These are phyloP conservation scores for Hipparchia semele DNA, from an alignment of 2,888 invertebrate species.

Conservation along the genomic window DNA sequence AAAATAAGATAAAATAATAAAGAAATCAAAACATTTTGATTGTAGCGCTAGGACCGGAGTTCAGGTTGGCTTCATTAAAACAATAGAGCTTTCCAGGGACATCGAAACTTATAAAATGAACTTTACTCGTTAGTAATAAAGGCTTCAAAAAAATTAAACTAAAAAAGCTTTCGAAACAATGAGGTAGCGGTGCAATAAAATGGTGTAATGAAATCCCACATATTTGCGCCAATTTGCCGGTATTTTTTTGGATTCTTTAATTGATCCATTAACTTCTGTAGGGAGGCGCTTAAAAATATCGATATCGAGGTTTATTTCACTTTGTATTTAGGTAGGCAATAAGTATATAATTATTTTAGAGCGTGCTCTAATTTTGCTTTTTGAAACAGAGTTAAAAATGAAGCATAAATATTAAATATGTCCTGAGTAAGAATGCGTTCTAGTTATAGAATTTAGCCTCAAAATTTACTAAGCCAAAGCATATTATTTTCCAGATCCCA, in stretches of 20 bases:
- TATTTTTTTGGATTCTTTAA: constrained; percentile 1
- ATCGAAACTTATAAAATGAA: background rate
- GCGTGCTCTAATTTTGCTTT: too few relatives aligned
- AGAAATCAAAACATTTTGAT: background rate
- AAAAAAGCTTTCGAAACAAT: constrained; percentile 26
- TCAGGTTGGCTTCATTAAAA: constrained; percentile 29
- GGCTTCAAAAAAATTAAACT: background rate
- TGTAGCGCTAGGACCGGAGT: background rate
- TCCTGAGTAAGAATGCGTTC: too few relatives aligned
- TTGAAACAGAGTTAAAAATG: too few relatives aligned
- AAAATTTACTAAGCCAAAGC: too few relatives aligned
- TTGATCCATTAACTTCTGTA: constrained; percentile 12
- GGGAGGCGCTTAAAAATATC: background rate
- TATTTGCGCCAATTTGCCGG: constrained; percentile 27
- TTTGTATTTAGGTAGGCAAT: too few relatives aligned
- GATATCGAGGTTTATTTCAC: background rate
- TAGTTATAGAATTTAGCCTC: too few relatives aligned
- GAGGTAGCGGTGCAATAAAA: constrained; percentile 32
- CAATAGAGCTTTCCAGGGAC: constrained; percentile 21
- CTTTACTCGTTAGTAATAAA: background rate
- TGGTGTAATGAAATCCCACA: constrained; percentile 27
- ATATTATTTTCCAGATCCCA: too few relatives aligned
- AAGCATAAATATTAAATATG: too few relatives aligned
- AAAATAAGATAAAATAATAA: too few relatives aligned
- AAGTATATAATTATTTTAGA: too few relatives aligned